Evolutionary conservation across 2,113 vertebrate species (phyloP).

Genomic region (Synodontis membranacea): DNA sequence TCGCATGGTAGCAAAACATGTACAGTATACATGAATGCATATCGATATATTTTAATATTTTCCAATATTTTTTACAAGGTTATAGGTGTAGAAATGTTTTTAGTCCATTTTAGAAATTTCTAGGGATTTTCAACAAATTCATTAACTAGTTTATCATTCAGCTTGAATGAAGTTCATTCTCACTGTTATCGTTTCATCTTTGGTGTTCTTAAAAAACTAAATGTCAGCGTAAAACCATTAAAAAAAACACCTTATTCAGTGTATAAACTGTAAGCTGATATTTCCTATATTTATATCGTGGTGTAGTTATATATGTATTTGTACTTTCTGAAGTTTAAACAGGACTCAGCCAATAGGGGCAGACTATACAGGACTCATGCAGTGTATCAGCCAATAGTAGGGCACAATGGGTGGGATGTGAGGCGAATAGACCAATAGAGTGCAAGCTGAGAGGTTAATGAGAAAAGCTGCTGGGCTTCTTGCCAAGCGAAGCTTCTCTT

Average conservation of each 20-base stretch:
- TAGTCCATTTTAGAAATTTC: background rate
- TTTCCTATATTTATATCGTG: background rate
- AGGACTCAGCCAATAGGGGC: slow-evolving; percentile 43
- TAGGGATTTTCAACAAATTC: background rate
- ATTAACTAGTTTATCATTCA: background rate
- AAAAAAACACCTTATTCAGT: slow-evolving; percentile 11
- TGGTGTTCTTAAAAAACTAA: background rate
- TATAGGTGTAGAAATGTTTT: background rate
- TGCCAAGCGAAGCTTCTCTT: slow-evolving; percentile 69
- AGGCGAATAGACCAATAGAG: slow-evolving; percentile 67
- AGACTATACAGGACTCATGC: slow-evolving; percentile 53
- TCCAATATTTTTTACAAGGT: background rate
- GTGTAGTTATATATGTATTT: background rate
- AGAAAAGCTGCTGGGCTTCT: slow-evolving; percentile 72
- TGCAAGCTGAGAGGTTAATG: slow-evolving; percentile 73
- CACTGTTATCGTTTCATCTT: background rate
- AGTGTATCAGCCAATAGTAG: slow-evolving; percentile 50
- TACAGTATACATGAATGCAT: background rate
- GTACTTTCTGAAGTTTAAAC: background rate
- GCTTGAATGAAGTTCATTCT: background rate
- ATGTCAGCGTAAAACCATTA: background rate
- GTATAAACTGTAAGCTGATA: background rate
- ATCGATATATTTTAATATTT: background rate
- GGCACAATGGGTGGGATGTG: slow-evolving; percentile 54
- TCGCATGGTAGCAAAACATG: background rate